phyloP scores from a whole-genome alignment of 2,797 vertebrate species.

The Phyllotis vaccarum region DNA sequence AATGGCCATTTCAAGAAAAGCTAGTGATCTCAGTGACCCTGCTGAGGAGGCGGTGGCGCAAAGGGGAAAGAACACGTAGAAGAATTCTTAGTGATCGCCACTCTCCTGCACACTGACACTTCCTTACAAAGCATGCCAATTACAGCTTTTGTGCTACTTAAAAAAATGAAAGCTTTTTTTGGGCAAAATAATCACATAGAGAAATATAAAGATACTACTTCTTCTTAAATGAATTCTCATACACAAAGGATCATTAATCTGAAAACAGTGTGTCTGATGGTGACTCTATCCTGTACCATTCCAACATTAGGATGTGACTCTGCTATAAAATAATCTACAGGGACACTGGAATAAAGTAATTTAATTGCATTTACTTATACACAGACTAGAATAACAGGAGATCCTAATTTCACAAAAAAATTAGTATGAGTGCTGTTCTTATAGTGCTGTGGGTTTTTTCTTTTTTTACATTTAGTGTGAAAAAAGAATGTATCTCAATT shows the following conservation, averaged over 20 bases:
- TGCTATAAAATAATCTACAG: slow-evolving; percentile 87
- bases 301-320: slow-evolving; percentile 88
- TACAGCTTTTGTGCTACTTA: slow-evolving; percentile 99
- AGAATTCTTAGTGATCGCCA: slow-evolving; percentile 98
- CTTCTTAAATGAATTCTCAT: slow-evolving; percentile 90
- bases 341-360: slow-evolving; percentile 85
- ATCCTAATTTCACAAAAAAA: slow-evolving; percentile 71
- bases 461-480: neutral
- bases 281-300: slow-evolving; percentile 86
- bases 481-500: slow-evolving; percentile 14
- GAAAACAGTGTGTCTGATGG: slow-evolving; percentile 87
- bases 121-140: slow-evolving; percentile 99
- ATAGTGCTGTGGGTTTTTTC: neutral
- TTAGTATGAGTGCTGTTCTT: neutral
- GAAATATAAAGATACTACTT: slow-evolving; percentile 90
- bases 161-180: slow-evolving; percentile 97
- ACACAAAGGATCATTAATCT: slow-evolving; percentile 92
- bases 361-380: slow-evolving; percentile 79
- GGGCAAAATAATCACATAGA: slow-evolving; percentile 92
- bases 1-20: slow-evolving; percentile 99
- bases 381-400: slow-evolving; percentile 76
- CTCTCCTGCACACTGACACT: slow-evolving; percentile 98
- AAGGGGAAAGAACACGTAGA: slow-evolving; percentile 96
- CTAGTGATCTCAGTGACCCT: slow-evolving; percentile 99
- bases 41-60: slow-evolving; percentile 95